A percentile compares a stretch with the other conserved stretches of the same genome.
Conservation (phyloP, 2,888 invertebrate genomes). For the Allophyes oxyacanthae region DNA sequence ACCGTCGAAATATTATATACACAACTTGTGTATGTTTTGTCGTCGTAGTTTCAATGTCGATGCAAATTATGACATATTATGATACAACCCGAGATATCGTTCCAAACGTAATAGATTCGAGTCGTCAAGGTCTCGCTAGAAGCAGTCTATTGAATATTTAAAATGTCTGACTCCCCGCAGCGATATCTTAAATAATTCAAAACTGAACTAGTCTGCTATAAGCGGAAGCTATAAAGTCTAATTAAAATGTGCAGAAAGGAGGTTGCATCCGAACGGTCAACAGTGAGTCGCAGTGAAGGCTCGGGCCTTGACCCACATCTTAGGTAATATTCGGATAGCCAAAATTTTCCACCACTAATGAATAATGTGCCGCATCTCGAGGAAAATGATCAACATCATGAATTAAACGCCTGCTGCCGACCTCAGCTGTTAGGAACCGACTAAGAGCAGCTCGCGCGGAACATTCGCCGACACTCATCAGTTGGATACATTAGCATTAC, state of each 20-base stretch:
- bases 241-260: conserved; percentile 69
- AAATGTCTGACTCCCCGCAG: neutral
- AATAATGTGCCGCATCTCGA: conserved; percentile 68
- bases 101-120: conserved; percentile 1
- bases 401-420: conserved; percentile 40
- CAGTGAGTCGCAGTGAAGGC: conserved; percentile 44
- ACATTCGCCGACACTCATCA: neutral
- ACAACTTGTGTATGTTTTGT: neutral
- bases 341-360: conserved; percentile 76
- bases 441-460: neutral
- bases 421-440: neutral
- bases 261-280: conserved; percentile 70
- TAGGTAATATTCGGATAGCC: conserved; percentile 73
- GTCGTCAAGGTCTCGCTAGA: neutral
- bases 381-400: conserved; percentile 45
- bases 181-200: neutral
- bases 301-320: conserved; percentile 75
- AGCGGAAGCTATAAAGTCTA: conserved; percentile 63
- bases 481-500: neutral
- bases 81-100: neutral
- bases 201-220: conserved; percentile 1
- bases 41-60: neutral
- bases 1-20: neutral
- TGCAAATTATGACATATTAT: conserved; percentile 3
- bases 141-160: conserved; percentile 4